Conservation (phyloP, 2,888 invertebrate species). For the Drosophila formosana region DNA sequence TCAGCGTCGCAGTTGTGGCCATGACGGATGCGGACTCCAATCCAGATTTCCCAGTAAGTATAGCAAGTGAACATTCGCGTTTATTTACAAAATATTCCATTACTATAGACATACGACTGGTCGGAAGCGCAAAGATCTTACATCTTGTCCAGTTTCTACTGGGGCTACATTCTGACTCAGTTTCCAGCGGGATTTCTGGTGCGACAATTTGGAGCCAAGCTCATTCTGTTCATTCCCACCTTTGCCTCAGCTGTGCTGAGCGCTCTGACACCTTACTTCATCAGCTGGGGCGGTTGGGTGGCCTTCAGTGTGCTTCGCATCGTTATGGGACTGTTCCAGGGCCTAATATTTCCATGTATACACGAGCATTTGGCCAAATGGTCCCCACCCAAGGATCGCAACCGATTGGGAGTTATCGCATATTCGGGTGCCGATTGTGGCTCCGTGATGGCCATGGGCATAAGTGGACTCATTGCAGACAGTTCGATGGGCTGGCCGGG, state of each 20-base stretch:
- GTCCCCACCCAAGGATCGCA: constrained; percentile 88
- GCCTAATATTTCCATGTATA: constrained; percentile 88
- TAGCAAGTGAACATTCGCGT: background rate
- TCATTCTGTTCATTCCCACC: constrained; percentile 87
- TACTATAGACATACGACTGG: constrained; percentile 82
- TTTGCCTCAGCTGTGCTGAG: constrained; percentile 88
- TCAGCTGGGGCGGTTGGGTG: constrained; percentile 87
- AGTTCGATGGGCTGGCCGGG: constrained; percentile 88
- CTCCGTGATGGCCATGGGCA: constrained; percentile 87
- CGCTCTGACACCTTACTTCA: constrained; percentile 88
- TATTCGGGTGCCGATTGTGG: constrained; percentile 88
- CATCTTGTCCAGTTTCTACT: constrained; percentile 90
- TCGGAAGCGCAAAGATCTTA: constrained; percentile 86
- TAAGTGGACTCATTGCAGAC: constrained; percentile 88
- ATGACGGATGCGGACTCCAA: constrained; percentile 88
- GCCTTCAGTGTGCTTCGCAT: constrained; percentile 87
- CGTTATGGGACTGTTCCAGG: constrained; percentile 89
- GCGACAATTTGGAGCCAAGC: constrained; percentile 89
- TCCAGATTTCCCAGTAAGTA: constrained; percentile 85
- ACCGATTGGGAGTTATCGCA: constrained; percentile 86
- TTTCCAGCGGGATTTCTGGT: constrained; percentile 88
- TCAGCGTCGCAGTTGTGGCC: constrained; percentile 90
- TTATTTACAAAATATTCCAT: background rate
- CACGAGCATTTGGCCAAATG: constrained; percentile 89
- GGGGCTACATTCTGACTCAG: constrained; percentile 89